A percentile compares a stretch with the other conserved stretches of the same genome.
phyloP scores from a whole-genome alignment of 2,113 vertebrate species.

The Xenopus laevis region DNA sequence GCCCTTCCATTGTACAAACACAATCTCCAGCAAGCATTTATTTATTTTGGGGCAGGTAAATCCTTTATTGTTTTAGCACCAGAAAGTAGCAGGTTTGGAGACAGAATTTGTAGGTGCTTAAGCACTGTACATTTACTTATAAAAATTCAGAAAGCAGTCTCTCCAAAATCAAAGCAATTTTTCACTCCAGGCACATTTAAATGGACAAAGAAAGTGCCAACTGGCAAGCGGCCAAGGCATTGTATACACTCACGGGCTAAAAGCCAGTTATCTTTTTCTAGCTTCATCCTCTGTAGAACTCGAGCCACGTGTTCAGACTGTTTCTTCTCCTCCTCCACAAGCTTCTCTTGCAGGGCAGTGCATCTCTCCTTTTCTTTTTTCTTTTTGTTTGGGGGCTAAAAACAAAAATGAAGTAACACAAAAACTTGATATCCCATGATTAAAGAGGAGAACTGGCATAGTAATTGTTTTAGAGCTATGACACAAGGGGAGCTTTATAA shows the following conservation, averaged over 20 bases:
- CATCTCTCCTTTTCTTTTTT: slow-evolving; percentile 98
- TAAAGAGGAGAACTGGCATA: too few species aligned
- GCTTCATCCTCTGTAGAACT: slow-evolving; percentile 89
- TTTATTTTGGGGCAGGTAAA: too few species aligned
- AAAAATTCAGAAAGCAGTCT: slow-evolving; percentile 9
- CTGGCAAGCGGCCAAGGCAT: background rate
- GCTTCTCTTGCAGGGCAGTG: slow-evolving; percentile 93
- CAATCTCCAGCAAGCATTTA: background rate
- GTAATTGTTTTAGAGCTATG: background rate
- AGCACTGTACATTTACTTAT: background rate
- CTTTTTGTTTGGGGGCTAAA: slow-evolving; percentile 92
- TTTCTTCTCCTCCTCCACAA: slow-evolving; percentile 96
- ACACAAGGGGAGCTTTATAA: too few species aligned
- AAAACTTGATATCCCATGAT: background rate
- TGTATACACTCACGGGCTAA: slow-evolving; percentile 82
- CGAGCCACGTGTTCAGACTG: slow-evolving; percentile 92
- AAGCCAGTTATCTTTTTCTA: slow-evolving; percentile 98
- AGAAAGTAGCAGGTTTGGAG: too few species aligned
- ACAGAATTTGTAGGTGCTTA: slow-evolving; percentile 37
- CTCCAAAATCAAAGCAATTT: background rate
- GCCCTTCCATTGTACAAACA: background rate
- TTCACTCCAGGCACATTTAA: slow-evolving; percentile 10
- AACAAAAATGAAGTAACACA: slow-evolving; percentile 38
- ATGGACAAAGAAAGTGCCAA: background rate
- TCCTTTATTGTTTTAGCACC: too few species aligned